Evolutionary conservation across 2,113 vertebrate genomes (phyloP).

Genomic region (Salvelinus fontinalis): DNA sequence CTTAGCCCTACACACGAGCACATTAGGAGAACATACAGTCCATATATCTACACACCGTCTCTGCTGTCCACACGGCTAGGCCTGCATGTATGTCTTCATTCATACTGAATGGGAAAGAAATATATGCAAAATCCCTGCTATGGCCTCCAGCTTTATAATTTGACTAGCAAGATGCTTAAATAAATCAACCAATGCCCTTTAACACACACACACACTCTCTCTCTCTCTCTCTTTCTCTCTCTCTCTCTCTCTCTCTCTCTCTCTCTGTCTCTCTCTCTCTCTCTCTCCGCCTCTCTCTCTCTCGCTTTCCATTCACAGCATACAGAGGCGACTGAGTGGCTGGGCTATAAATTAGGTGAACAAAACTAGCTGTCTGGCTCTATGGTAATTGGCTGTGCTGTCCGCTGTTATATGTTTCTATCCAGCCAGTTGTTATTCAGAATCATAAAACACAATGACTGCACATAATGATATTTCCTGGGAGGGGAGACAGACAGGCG

Average conservation of each 20-base stretch:
- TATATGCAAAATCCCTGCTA: slow-evolving; percentile 39
- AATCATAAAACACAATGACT: slow-evolving; percentile 72
- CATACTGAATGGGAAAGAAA: slow-evolving; percentile 1
- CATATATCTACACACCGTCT: slow-evolving; percentile 5
- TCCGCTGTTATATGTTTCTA: slow-evolving; percentile 58
- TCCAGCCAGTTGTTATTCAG: slow-evolving; percentile 54
- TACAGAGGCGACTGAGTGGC: slow-evolving; percentile 30
- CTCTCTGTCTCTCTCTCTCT: no score
- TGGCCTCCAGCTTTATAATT: slow-evolving; percentile 40
- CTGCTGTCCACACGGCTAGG: slow-evolving; percentile 8
- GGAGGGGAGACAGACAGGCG: slow-evolving; percentile 42
- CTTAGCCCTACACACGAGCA: no score
- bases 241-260: no score
- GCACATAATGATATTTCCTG: slow-evolving; percentile 65
- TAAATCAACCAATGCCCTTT: slow-evolving; percentile 55
- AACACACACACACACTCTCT: slow-evolving; percentile 10
- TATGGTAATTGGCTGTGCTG: slow-evolving; percentile 61
- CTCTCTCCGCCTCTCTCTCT: no score
- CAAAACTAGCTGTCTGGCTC: slow-evolving; percentile 44
- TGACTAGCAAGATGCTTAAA: slow-evolving; percentile 51
- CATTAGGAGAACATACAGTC: slow-evolving; percentile 15
- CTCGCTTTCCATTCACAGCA: slow-evolving; percentile 24
- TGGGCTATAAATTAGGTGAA: slow-evolving; percentile 61
- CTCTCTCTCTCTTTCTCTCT: no score
- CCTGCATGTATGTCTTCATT: background rate